These are phyloP conservation scores for Drosophila helvetica DNA, from an alignment of 2,888 invertebrate genomes.

Conservation along the genomic window DNA sequence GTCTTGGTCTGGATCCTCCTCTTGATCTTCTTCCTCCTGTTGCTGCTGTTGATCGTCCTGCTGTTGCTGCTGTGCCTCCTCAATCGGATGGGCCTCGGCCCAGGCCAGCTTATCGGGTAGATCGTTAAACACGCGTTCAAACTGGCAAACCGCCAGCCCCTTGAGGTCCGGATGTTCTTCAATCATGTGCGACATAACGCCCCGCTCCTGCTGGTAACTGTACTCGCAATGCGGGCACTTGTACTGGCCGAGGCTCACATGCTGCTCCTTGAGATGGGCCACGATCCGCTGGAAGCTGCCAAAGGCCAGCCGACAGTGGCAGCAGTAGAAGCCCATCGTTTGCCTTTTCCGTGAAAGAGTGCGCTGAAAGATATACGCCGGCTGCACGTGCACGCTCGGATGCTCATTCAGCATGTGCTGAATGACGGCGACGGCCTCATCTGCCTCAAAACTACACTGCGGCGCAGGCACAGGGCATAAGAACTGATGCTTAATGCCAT, in stretches of 20 bases:
- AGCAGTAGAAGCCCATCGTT: conserved; percentile 67
- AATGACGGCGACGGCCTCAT: neutral
- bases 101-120: conserved; percentile 42
- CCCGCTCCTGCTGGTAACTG: conserved; percentile 76
- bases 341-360: conserved; percentile 32
- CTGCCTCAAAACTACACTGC: conserved; percentile 14
- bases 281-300: conserved; percentile 52
- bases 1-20: neutral
- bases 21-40: neutral
- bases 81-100: conserved; percentile 85
- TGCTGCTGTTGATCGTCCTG: neutral
- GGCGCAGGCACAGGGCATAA: conserved; percentile 16
- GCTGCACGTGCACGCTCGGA: conserved; percentile 19
- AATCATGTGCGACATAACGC: conserved; percentile 53
- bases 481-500: conserved; percentile 13
- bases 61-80: conserved; percentile 80
- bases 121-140: conserved; percentile 59
- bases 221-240: conserved; percentile 89
- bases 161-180: conserved; percentile 46
- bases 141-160: conserved; percentile 85
- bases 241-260: conserved; percentile 88
- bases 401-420: conserved; percentile 40
- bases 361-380: conserved; percentile 28
- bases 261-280: conserved; percentile 77
- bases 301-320: conserved; percentile 20